phyloP scores from a whole-genome alignment of 1,140 invertebrate species.

The Cydia strobilella region DNA sequence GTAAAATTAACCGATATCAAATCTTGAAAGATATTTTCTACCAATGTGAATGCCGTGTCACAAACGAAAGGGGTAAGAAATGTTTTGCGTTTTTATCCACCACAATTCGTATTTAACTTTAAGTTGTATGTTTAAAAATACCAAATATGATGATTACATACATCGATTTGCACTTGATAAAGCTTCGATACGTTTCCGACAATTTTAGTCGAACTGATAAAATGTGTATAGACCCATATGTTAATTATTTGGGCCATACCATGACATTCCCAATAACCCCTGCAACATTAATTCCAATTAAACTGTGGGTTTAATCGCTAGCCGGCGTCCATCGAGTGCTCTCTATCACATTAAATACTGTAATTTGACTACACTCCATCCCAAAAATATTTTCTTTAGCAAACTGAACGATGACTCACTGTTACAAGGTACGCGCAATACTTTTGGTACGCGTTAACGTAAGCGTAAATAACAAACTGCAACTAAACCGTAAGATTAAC shows the following conservation, averaged over 20 bases:
- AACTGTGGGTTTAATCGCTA: constrained; percentile 12
- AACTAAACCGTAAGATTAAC: neutral
- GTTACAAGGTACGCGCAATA: too few relatives aligned
- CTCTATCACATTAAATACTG: neutral
- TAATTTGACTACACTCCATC: neutral
- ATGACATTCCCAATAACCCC: neutral
- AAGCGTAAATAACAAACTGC: neutral
- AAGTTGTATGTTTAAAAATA: too few relatives aligned
- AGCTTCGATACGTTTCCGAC: neutral
- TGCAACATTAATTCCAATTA: constrained; percentile 31
- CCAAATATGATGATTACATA: neutral
- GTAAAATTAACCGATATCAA: neutral
- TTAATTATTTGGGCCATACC: constrained; percentile 17
- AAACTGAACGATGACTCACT: neutral
- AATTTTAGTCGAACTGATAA: neutral
- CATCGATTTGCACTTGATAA: neutral
- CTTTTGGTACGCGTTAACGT: neutral
- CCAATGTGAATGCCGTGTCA: constrained; percentile 30
- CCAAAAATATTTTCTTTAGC: neutral
- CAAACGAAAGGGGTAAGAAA: constrained; percentile 34
- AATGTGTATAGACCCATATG: neutral
- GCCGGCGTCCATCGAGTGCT: constrained; percentile 14
- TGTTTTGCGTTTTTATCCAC: neutral
- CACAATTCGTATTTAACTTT: too few relatives aligned
- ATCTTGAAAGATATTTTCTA: constrained; percentile 21